phyloP scores from a whole-genome alignment of 2,797 vertebrate genomes.

The Pteropus rufus region DNA sequence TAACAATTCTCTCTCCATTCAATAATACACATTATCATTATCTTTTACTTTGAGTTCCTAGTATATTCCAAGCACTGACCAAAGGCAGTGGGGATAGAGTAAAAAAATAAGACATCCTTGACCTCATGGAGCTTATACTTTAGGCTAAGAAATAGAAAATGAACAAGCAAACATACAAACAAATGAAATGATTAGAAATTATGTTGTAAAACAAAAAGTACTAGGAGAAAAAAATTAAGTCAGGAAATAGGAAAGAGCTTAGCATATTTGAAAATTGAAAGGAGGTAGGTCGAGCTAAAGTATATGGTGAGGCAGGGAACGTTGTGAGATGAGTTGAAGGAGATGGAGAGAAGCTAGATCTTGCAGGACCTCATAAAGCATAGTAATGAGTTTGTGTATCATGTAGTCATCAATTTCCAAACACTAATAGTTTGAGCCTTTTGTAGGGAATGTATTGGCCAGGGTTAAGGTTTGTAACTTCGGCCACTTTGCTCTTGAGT shows the following conservation, averaged over 20 bases:
- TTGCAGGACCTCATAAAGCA: background rate
- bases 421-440: background rate
- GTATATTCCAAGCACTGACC: background rate
- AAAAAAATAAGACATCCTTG: constrained; percentile 24
- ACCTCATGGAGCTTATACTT: background rate
- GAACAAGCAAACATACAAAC: background rate
- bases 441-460: background rate
- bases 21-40: background rate
- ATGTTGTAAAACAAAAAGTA: background rate
- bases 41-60: background rate
- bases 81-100: background rate
- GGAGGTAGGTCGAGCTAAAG: background rate
- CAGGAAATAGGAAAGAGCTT: background rate
- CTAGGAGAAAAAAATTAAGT: background rate
- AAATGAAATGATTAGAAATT: background rate
- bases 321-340: background rate
- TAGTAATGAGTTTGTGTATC: background rate
- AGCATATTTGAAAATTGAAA: background rate
- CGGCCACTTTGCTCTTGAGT: background rate
- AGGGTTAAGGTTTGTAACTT: background rate
- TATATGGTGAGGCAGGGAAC: background rate
- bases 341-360: background rate
- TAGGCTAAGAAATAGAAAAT: background rate
- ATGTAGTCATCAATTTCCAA: background rate
- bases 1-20: background rate